Percentiles rank a stretch among this genome's conserved stretches.
These are phyloP conservation scores for Drosophila elegans DNA, from an alignment of 1,140 invertebrate species.

Conservation along the genomic window DNA sequence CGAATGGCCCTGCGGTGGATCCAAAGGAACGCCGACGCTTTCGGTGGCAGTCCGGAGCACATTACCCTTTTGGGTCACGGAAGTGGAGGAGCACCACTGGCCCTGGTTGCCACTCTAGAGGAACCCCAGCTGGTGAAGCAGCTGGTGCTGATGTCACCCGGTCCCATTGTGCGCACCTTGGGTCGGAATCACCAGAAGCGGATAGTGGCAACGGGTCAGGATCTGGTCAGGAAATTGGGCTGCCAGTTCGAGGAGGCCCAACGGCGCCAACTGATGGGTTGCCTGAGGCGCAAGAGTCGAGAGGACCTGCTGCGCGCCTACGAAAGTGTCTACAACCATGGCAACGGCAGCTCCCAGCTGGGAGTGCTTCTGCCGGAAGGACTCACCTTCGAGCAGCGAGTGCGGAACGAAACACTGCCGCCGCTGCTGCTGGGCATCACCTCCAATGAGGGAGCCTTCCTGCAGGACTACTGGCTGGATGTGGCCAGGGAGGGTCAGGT, in stretches of 20 bases:
- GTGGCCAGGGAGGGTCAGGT: slow-evolving; percentile 85
- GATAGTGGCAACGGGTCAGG: slow-evolving; percentile 85
- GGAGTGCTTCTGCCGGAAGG: slow-evolving; percentile 87
- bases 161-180: slow-evolving; percentile 85
- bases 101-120: slow-evolving; percentile 40
- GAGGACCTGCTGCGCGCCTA: slow-evolving; percentile 87
- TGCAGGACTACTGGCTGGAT: slow-evolving; percentile 86
- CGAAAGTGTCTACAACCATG: slow-evolving; percentile 86
- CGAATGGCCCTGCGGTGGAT: slow-evolving; percentile 90
- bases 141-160: slow-evolving; percentile 89
- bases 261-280: slow-evolving; percentile 84
- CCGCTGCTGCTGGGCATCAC: slow-evolving; percentile 75
- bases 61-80: slow-evolving; percentile 90
- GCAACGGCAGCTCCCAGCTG: slow-evolving; percentile 86
- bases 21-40: slow-evolving; percentile 88
- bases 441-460: slow-evolving; percentile 87
- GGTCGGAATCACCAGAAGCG: slow-evolving; percentile 70
- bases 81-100: slow-evolving; percentile 64
- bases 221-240: slow-evolving; percentile 86
- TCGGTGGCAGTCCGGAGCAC: slow-evolving; percentile 89
- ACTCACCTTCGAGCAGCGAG: slow-evolving; percentile 53
- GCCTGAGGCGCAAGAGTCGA: slow-evolving; percentile 87
- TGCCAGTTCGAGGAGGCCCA: slow-evolving; percentile 85
- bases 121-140: slow-evolving; percentile 18
- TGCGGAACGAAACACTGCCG: slow-evolving; percentile 80